Conservation (phyloP, 2,888 invertebrate genomes). For the Amitus sp. region DNA sequence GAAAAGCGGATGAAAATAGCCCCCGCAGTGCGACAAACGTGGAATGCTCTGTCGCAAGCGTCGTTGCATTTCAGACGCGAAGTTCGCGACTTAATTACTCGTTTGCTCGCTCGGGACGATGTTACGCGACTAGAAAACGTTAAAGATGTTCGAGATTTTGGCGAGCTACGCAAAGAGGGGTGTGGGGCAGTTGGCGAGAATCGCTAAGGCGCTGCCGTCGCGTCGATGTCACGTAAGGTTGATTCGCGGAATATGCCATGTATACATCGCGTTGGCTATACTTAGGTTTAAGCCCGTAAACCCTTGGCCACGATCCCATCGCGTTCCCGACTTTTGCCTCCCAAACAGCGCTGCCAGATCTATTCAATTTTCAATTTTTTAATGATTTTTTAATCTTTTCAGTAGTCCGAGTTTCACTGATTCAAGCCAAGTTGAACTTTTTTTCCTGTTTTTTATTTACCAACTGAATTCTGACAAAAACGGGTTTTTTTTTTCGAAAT, state of each 20-base stretch:
- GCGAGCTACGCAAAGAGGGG: too few relatives aligned
- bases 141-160: not conserved
- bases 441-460: too few relatives aligned
- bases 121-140: not conserved
- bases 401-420: too few relatives aligned
- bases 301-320: constrained; percentile 53
- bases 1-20: constrained; percentile 5
- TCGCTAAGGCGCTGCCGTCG: constrained; percentile 18
- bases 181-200: not conserved
- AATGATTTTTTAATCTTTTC: too few relatives aligned
- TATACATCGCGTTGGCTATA: constrained; percentile 46
- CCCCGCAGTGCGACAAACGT: constrained; percentile 2
- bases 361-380: too few relatives aligned
- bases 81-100: not conserved
- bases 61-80: not conserved
- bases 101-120: not conserved
- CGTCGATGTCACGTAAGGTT: constrained; percentile 28
- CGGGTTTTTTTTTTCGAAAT: too few relatives aligned
- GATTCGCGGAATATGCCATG: constrained; percentile 17
- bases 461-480: too few relatives aligned
- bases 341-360: too few relatives aligned
- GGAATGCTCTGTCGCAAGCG: not conserved
- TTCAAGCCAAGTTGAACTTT: too few relatives aligned
- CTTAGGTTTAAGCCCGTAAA: constrained; percentile 54
- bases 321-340: constrained; percentile 42